Evolutionary conservation across 2,888 invertebrate species (phyloP).

Genomic region (Calameuta filiformis): DNA sequence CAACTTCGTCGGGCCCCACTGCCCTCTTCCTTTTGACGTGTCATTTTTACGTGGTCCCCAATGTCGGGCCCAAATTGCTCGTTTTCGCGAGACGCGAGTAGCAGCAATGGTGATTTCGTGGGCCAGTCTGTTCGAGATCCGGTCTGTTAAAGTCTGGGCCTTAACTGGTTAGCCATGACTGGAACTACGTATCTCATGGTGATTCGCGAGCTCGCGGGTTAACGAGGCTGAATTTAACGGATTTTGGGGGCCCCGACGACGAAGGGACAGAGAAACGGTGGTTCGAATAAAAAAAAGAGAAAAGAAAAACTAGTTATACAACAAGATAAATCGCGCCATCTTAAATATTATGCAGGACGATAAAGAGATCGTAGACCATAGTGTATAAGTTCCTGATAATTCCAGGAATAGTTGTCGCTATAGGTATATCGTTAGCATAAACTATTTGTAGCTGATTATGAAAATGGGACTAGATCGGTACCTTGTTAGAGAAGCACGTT

Average conservation of each 20-base stretch:
- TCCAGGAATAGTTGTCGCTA: not conserved
- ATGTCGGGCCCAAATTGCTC: not conserved
- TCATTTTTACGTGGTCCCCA: not conserved
- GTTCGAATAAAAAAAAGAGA: not conserved
- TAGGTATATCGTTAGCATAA: not conserved
- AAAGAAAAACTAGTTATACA: constrained; percentile 1
- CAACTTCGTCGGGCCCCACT: not conserved
- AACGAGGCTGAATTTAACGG: not conserved
- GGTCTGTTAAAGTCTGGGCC: not conserved
- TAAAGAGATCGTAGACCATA: not conserved
- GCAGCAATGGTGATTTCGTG: not conserved
- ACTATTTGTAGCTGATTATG: constrained; percentile 36
- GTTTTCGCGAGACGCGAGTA: not conserved
- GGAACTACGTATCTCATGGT: not conserved
- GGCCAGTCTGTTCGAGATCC: not conserved
- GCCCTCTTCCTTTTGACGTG: not conserved
- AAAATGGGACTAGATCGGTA: constrained; percentile 44
- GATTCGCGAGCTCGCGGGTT: not conserved
- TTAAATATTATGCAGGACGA: not conserved
- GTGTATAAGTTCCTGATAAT: not conserved
- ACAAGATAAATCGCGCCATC: not conserved
- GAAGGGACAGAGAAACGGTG: not conserved
- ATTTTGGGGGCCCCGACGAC: not conserved
- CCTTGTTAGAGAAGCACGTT: constrained; percentile 42
- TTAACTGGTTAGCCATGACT: not conserved